A percentile compares a stretch with the other conserved stretches of the same genome.
Evolutionary conservation across 2,797 vertebrate genomes (phyloP).

Genomic region (Cyclura pinguis): DNA sequence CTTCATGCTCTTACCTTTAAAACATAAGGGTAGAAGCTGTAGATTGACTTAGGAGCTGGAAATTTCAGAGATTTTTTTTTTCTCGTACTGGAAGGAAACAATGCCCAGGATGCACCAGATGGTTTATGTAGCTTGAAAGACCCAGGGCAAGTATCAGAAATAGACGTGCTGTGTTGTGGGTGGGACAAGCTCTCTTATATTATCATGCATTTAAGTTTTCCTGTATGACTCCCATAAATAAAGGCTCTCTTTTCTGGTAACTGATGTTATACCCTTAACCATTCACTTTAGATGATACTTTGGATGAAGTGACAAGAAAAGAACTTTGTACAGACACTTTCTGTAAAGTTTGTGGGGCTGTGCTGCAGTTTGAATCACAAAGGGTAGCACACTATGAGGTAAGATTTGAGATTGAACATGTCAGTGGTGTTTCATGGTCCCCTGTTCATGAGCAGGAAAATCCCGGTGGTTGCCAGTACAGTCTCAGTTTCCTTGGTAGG

Average conservation of each 20-base stretch:
- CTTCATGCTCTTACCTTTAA: too few relatives aligned
- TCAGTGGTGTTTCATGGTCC: background rate
- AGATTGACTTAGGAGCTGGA: background rate
- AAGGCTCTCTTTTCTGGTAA: background rate
- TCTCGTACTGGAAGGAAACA: background rate
- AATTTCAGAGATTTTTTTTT: background rate
- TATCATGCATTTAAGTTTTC: background rate
- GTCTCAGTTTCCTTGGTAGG: background rate
- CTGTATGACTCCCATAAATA: background rate
- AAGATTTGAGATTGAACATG: slow-evolving; percentile 19
- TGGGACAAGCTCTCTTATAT: too few relatives aligned
- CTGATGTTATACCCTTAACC: slow-evolving; percentile 32
- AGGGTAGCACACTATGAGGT: slow-evolving; percentile 90
- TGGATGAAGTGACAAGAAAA: slow-evolving; percentile 67
- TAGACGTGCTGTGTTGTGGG: too few relatives aligned
- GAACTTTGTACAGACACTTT: slow-evolving; percentile 84
- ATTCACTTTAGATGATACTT: slow-evolving; percentile 60
- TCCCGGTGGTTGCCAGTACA: too few relatives aligned
- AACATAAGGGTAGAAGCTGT: too few relatives aligned
- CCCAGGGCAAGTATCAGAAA: background rate
- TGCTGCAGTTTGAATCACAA: slow-evolving; percentile 86
- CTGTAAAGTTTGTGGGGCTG: slow-evolving; percentile 88
- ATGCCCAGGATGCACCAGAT: background rate
- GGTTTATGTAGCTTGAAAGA: background rate
- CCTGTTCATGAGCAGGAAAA: background rate